A percentile compares a stretch with the other conserved stretches of the same genome.
Evolutionary conservation across 2,113 vertebrate species (phyloP).

Genomic region (Heloderma charlesbogerti): DNA sequence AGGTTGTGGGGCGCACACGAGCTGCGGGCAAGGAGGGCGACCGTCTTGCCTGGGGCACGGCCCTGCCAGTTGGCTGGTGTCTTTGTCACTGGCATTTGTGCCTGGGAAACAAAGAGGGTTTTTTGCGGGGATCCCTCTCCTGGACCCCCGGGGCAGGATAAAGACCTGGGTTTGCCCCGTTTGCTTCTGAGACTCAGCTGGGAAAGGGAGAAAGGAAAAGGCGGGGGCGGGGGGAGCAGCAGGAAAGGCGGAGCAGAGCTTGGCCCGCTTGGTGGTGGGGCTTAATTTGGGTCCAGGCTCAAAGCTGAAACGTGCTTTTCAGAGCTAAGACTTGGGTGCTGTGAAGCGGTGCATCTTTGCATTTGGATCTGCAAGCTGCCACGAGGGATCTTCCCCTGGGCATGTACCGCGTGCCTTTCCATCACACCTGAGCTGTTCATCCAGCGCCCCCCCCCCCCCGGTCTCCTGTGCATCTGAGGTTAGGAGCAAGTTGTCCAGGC

Average conservation of each 20-base stretch:
- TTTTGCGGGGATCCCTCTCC: too few species aligned
- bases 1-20: too few species aligned
- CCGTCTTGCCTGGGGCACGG: not conserved
- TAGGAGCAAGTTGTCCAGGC: not conserved
- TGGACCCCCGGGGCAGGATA: not conserved
- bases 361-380: not conserved
- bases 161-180: not conserved
- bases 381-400: not conserved
- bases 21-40: too few species aligned
- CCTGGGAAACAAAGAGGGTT: too few species aligned
- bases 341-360: too few species aligned
- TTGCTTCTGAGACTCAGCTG: not conserved
- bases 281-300: not conserved
- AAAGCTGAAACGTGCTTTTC: not conserved
- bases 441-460: not conserved
- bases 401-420: not conserved
- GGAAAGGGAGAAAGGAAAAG: not conserved
- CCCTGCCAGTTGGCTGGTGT: not conserved
- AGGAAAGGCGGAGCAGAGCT: not conserved
- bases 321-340: not conserved
- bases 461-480: not conserved
- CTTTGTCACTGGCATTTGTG: not conserved
- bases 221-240: not conserved
- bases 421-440: not conserved
- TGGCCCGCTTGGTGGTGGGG: not conserved